These are phyloP conservation scores for Pangasius macronema DNA, from an alignment of 2,797 vertebrate species.

Conservation along the genomic window DNA sequence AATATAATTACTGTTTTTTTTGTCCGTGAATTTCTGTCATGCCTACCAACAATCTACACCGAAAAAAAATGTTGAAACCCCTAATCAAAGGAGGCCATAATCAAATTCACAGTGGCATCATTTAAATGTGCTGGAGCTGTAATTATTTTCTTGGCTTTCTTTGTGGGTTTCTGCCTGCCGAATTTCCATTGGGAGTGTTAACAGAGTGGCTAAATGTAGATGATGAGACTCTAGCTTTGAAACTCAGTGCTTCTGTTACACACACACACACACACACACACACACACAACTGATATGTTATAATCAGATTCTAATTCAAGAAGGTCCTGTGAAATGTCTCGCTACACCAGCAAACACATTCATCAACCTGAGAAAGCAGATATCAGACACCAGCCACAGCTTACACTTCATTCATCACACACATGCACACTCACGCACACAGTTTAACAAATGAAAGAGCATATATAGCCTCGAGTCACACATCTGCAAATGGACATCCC, in stretches of 20 bases:
- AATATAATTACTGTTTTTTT: conserved; percentile 63
- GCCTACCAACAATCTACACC: conserved; percentile 57
- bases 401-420: conserved; percentile 59
- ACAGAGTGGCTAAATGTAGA: not conserved
- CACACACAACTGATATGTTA: conserved; percentile 27
- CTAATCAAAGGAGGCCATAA: conserved; percentile 62
- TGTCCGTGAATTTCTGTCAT: conserved; percentile 49
- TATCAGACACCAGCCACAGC: conserved; percentile 45
- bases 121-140: conserved; percentile 41
- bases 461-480: conserved; percentile 50
- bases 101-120: conserved; percentile 54
- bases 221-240: not conserved
- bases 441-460: conserved; percentile 46
- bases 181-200: not conserved
- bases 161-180: not conserved
- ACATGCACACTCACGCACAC: conserved; percentile 41
- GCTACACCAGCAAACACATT: conserved; percentile 42
- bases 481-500: conserved; percentile 42
- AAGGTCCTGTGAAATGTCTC: conserved; percentile 56
- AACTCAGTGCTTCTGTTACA: not conserved
- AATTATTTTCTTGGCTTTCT: conserved; percentile 19
- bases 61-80: conserved; percentile 45
- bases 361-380: conserved; percentile 53
- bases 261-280: not conserved
- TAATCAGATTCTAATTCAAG: conserved; percentile 45